A percentile compares a stretch with the other conserved stretches of the same genome.
These are phyloP conservation scores for Temnothorax ravouxi DNA, from an alignment of 2,888 invertebrate genomes.

Conservation along the genomic window DNA sequence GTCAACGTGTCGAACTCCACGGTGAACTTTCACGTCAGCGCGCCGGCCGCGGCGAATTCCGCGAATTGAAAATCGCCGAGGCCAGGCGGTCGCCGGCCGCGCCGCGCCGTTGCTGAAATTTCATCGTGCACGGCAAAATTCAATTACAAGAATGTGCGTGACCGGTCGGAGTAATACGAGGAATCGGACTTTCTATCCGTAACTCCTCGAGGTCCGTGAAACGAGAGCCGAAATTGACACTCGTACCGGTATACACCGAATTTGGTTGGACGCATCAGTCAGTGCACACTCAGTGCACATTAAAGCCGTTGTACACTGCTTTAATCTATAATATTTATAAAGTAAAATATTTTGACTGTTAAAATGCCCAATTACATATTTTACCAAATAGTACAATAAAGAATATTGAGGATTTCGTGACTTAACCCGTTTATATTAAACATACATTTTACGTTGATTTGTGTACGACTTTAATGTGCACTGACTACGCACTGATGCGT, in stretches of 20 bases:
- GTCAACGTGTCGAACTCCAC: conserved; percentile 72
- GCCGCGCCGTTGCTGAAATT: conserved; percentile 63
- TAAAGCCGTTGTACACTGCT: too few species aligned
- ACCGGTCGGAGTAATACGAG: conserved; percentile 39
- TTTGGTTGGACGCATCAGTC: too few species aligned
- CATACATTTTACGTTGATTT: too few species aligned
- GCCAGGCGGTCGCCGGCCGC: neutral
- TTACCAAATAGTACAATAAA: too few species aligned
- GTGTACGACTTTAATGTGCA: too few species aligned
- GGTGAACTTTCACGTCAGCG: conserved; percentile 78
- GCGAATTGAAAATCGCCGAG: conserved; percentile 72
- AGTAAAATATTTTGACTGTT: too few species aligned
- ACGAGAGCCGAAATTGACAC: neutral
- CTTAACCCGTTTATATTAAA: too few species aligned
- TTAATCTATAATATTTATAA: too few species aligned
- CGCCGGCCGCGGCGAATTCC: conserved; percentile 69
- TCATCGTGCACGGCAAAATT: conserved; percentile 64
- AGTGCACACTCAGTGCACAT: too few species aligned
- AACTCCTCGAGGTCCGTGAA: conserved; percentile 1
- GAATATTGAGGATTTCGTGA: too few species aligned
- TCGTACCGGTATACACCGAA: neutral
- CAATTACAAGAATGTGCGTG: conserved; percentile 54
- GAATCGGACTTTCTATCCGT: conserved; percentile 53
- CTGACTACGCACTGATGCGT: too few species aligned
- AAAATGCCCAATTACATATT: too few species aligned